These are phyloP conservation scores for Tribolium castaneum DNA, from an alignment of 1,140 invertebrate species.

Conservation along the genomic window DNA sequence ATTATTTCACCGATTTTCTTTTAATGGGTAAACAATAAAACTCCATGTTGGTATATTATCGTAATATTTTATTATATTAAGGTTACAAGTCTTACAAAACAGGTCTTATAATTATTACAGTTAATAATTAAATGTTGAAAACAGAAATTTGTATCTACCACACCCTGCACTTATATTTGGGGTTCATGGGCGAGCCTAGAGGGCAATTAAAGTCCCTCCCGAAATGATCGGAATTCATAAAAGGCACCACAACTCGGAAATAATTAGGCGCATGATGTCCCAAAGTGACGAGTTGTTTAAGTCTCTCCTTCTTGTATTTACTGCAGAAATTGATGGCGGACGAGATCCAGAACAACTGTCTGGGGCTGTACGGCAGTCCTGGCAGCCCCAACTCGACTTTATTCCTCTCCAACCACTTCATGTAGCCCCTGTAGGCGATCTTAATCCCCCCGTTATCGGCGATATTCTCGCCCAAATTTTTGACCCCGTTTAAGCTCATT, in stretches of 20 bases:
- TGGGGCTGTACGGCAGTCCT: constrained; percentile 67
- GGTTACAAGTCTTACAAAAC: neutral
- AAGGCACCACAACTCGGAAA: constrained; percentile 67
- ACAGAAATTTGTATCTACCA: neutral
- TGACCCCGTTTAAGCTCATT: constrained; percentile 70
- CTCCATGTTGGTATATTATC: no score
- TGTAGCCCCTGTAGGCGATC: constrained; percentile 73
- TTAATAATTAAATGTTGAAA: neutral
- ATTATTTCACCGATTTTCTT: no score
- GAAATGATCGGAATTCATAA: constrained; percentile 40
- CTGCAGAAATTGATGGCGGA: constrained; percentile 70
- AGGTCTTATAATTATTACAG: neutral
- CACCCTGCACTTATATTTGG: constrained; percentile 34
- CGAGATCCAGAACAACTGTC: constrained; percentile 70
- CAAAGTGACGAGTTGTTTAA: constrained; percentile 62
- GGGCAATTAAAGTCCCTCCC: constrained; percentile 39
- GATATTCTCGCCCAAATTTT: constrained; percentile 91
- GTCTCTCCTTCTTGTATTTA: constrained; percentile 65
- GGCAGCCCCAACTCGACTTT: constrained; percentile 61
- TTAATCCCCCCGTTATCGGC: constrained; percentile 87
- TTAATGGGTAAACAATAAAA: no score
- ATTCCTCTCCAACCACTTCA: constrained; percentile 66
- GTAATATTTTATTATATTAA: no score
- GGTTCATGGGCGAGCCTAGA: constrained; percentile 38
- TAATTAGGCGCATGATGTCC: constrained; percentile 65